Conservation (phyloP, 2,113 vertebrate species). For the Mixornis gularis region DNA sequence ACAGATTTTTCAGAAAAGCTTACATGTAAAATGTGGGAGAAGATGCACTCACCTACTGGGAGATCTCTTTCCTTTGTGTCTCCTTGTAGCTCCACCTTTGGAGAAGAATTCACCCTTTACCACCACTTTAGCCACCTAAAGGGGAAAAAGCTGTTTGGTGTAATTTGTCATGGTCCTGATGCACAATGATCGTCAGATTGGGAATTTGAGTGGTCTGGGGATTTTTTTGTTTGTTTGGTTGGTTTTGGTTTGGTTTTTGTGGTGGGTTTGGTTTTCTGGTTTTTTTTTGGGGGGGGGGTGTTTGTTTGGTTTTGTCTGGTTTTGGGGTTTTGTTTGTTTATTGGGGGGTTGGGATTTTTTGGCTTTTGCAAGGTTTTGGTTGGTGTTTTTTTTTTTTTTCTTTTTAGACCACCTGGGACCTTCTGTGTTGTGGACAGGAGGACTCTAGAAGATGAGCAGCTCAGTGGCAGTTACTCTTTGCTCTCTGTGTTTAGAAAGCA, state of each 20-base stretch:
- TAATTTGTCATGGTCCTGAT: not conserved
- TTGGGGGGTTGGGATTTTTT: too few relatives aligned
- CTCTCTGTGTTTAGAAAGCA: not conserved
- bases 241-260: not conserved
- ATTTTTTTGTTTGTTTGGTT: too few relatives aligned
- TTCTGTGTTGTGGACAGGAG: not conserved
- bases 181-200: fast-evolving
- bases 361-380: not conserved
- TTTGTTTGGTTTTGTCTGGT: not conserved
- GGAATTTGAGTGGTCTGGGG: not conserved
- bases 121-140: not conserved
- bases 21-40: not conserved
- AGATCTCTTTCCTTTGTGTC: not conserved
- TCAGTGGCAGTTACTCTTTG: not conserved
- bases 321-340: not conserved
- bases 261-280: not conserved
- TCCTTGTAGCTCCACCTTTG: not conserved
- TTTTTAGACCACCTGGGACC: not conserved
- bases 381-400: not conserved
- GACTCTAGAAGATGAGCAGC: not conserved
- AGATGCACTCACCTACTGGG: fast-evolving
- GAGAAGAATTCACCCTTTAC: not conserved
- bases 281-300: not conserved
- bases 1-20: not conserved
- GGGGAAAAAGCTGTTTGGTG: not conserved